Conservation (phyloP, 2,888 invertebrate species). For the Rotaria socialis region DNA sequence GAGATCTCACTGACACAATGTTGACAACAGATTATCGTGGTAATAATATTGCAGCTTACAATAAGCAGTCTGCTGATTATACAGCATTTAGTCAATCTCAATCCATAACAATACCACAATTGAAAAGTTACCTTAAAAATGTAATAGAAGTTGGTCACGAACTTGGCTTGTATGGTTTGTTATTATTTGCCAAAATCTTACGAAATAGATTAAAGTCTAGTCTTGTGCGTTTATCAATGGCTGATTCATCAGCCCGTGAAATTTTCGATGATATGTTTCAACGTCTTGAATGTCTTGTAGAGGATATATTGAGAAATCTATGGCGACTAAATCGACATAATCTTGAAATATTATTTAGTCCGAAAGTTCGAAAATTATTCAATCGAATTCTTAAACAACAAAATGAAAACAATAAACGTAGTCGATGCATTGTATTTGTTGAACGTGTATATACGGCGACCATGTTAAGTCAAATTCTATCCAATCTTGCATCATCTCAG, state of each 20-base stretch:
- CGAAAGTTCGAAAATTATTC: neutral
- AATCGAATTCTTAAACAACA: neutral
- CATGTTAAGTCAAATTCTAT: neutral
- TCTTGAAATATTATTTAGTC: neutral
- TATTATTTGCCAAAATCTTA: neutral
- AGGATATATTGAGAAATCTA: neutral
- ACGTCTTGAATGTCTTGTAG: neutral
- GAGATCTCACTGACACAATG: neutral
- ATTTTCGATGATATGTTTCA: neutral
- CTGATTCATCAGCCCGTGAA: neutral
- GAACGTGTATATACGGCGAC: neutral
- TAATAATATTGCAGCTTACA: neutral
- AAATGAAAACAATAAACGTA: too few relatives aligned
- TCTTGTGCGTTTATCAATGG: too few relatives aligned
- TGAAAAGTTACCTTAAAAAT: neutral
- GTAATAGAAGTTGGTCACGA: neutral
- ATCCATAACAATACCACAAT: too few relatives aligned
- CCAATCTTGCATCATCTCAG: too few relatives aligned
- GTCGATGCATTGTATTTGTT: slow-evolving; percentile 17
- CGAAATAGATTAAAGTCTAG: neutral
- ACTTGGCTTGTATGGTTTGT: neutral
- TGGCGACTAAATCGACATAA: neutral
- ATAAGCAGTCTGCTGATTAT: neutral
- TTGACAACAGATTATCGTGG: neutral
- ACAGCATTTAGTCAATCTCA: neutral